phyloP scores from a whole-genome alignment of 1,140 invertebrate species.

The Colletes latitarsis region DNA sequence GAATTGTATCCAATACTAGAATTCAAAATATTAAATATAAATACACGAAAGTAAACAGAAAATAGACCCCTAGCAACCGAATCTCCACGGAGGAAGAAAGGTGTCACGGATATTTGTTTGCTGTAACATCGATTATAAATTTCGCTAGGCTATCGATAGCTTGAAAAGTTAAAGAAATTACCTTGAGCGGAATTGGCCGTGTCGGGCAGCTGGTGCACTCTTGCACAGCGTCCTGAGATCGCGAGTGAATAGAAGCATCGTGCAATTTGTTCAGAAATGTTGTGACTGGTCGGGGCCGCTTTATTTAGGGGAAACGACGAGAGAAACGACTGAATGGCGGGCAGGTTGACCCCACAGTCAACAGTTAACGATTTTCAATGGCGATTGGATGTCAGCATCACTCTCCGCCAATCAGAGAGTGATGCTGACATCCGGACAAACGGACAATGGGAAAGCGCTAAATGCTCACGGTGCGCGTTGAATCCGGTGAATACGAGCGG shows the following conservation, averaged over 20 bases:
- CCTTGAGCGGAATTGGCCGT: neutral
- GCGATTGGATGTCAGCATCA: constrained; percentile 64
- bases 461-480: constrained; percentile 58
- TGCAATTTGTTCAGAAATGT: constrained; percentile 37
- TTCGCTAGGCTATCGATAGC: too few relatives aligned
- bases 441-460: constrained; percentile 56
- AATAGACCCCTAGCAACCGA: too few relatives aligned
- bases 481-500: constrained; percentile 60
- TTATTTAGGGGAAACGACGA: constrained; percentile 39
- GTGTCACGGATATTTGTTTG: too few relatives aligned
- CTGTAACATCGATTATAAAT: too few relatives aligned
- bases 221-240: neutral
- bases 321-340: constrained; percentile 27
- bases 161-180: too few relatives aligned
- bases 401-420: constrained; percentile 63
- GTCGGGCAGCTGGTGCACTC: neutral
- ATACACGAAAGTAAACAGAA: too few relatives aligned
- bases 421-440: constrained; percentile 66
- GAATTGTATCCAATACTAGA: too few relatives aligned
- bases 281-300: constrained; percentile 38
- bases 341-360: constrained; percentile 51
- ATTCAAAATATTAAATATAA: too few relatives aligned
- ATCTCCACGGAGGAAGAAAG: too few relatives aligned
- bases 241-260: neutral
- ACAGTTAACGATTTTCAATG: constrained; percentile 64